These are phyloP conservation scores for Bungarus multicinctus DNA, from an alignment of 2,113 vertebrate species.

Conservation along the genomic window DNA sequence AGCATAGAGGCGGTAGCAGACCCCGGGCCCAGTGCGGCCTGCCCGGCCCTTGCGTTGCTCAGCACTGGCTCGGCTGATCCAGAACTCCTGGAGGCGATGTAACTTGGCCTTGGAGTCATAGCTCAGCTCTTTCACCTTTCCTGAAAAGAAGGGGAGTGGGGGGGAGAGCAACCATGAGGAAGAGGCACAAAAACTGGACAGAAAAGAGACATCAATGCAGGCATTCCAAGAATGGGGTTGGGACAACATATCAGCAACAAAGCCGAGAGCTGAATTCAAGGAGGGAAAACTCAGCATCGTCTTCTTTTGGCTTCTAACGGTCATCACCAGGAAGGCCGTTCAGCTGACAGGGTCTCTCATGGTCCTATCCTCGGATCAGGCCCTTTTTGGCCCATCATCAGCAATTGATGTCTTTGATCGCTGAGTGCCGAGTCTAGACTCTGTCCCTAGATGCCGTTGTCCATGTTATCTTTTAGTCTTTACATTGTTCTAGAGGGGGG, in stretches of 20 bases:
- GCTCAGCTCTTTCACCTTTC: constrained; percentile 96
- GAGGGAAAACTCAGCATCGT: background rate
- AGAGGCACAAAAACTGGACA: background rate
- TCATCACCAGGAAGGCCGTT: background rate
- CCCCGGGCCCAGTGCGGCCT: constrained; percentile 85
- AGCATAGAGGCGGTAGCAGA: constrained; percentile 88
- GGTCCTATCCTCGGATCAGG: background rate
- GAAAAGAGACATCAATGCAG: background rate
- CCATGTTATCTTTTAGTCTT: background rate
- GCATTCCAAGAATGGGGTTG: background rate
- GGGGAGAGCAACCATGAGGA: too few species aligned
- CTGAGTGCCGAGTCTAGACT: background rate
- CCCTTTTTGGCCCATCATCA: background rate
- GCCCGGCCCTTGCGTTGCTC: constrained; percentile 94
- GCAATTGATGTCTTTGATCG: background rate
- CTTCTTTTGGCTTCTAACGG: background rate
- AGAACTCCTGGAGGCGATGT: constrained; percentile 92
- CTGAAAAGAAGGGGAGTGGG: constrained; percentile 50
- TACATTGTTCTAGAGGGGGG: background rate
- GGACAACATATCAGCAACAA: background rate
- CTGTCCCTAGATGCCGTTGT: background rate
- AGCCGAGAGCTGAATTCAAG: background rate
- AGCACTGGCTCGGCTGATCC: constrained; percentile 91
- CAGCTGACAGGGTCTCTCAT: background rate
- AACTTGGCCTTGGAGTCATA: constrained; percentile 89